Percentiles rank a stretch among this genome's conserved stretches.
phyloP scores from a whole-genome alignment of 2,113 vertebrate species.

The Gasterosteus aculeatus region DNA sequence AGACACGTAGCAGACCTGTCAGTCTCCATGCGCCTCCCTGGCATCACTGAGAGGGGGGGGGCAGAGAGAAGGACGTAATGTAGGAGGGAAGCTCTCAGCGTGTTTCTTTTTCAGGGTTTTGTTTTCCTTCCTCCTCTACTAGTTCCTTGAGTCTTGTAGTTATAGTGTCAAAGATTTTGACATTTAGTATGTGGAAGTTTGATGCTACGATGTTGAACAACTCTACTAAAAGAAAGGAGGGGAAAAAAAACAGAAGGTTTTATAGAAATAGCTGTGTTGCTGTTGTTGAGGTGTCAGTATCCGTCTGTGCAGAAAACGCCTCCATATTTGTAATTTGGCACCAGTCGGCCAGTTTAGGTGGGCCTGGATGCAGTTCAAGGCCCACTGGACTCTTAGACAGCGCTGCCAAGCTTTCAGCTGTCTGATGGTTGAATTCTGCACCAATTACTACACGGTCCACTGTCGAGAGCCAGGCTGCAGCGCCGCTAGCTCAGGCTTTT shows the following conservation, averaged over 20 bases:
- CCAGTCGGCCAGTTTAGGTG: conserved; percentile 19
- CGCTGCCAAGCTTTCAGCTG: conserved; percentile 40
- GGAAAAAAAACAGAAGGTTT: conserved; percentile 29
- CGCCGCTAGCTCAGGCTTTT: conserved; percentile 4
- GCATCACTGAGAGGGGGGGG: conserved; percentile 51
- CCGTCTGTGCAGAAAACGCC: conserved; percentile 23
- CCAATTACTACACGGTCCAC: conserved; percentile 40
- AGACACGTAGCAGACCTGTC: conserved; percentile 70
- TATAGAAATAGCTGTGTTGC: conserved; percentile 24
- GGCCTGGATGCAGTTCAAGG: conserved; percentile 44
- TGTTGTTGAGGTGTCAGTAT: conserved; percentile 35
- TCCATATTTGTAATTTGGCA: conserved; percentile 42
- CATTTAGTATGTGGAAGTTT: conserved; percentile 54
- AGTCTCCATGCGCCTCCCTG: conserved; percentile 64
- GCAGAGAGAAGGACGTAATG: conserved; percentile 35
- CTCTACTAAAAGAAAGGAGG: conserved; percentile 3
- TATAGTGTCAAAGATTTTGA: conserved; percentile 53
- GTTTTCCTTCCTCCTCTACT: conserved; percentile 48
- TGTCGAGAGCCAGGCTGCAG: conserved; percentile 39
- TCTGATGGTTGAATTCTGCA: conserved; percentile 48
- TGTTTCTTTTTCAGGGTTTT: conserved; percentile 44
- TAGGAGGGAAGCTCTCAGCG: conserved; percentile 25
- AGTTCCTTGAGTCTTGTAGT: conserved; percentile 35
- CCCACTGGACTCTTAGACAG: conserved; percentile 23
- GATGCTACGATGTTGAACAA: conserved; percentile 21